These are phyloP conservation scores for Magallana nippona DNA, from an alignment of 2,888 invertebrate genomes.

Conservation along the genomic window DNA sequence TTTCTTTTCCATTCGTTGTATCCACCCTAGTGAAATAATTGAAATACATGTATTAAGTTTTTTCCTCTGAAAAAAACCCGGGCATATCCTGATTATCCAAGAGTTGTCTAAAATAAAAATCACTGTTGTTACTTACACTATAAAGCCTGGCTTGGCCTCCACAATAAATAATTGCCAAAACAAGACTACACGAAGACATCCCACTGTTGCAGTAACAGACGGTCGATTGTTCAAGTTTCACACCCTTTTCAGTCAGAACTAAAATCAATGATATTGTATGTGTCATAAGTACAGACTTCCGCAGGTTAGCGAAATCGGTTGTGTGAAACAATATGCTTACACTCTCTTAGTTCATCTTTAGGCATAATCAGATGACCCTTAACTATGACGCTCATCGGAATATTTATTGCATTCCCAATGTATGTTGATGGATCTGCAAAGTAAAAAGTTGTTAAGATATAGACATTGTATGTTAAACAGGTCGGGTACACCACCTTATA, in stretches of 20 bases:
- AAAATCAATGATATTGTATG: conserved; percentile 39
- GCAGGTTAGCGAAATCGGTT: neutral
- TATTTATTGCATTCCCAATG: conserved; percentile 4
- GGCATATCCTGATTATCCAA: neutral
- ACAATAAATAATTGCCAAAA: conserved; percentile 61
- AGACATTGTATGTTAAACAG: too few relatives aligned
- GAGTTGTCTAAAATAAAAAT: neutral
- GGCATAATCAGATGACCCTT: neutral
- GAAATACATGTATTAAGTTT: neutral
- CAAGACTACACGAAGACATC: conserved; percentile 69
- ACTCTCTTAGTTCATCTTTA: neutral
- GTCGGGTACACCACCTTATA: too few relatives aligned
- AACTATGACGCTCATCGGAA: neutral
- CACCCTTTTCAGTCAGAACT: conserved; percentile 56
- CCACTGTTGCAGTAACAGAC: conserved; percentile 67
- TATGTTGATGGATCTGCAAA: neutral
- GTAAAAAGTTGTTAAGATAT: too few relatives aligned
- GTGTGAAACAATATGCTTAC: neutral
- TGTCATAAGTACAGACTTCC: neutral
- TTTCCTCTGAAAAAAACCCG: neutral
- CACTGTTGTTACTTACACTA: conserved; percentile 60
- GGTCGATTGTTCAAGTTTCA: conserved; percentile 61
- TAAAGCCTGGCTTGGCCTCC: conserved; percentile 65
- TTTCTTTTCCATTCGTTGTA: conserved; percentile 22
- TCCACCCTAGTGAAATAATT: neutral